phyloP scores from a whole-genome alignment of 2,888 invertebrate genomes.

The Rhopalosiphum nymphaeae region DNA sequence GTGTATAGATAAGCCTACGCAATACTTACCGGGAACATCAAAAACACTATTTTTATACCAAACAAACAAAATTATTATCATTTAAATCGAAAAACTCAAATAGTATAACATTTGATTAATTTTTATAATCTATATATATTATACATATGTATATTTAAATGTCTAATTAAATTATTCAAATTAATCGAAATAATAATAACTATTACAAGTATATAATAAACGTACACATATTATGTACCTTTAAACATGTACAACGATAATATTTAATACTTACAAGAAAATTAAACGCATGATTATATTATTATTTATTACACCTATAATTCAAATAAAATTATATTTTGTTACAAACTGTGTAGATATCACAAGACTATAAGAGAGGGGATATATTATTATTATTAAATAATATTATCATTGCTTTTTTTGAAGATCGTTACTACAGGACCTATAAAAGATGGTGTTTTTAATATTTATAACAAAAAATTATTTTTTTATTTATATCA shows the following conservation, averaged over 20 bases:
- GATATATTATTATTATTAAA: neutral
- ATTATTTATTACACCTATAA: neutral
- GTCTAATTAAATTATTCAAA: neutral
- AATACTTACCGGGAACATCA: neutral
- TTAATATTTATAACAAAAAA: neutral
- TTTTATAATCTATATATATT: neutral
- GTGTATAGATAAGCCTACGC: neutral
- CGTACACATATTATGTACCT: neutral
- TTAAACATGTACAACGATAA: neutral
- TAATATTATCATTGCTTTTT: neutral
- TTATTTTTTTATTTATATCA: neutral
- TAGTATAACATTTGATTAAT: neutral
- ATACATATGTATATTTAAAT: neutral
- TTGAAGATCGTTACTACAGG: neutral
- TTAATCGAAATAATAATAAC: neutral
- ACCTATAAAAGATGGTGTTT: neutral
- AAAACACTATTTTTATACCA: constrained; percentile 16
- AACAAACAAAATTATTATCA: neutral
- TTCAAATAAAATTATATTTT: neutral
- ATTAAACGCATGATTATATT: neutral
- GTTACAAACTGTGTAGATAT: neutral
- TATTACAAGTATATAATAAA: neutral
- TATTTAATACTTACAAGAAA: neutral
- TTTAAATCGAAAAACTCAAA: neutral
- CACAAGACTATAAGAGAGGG: neutral